phyloP scores from a whole-genome alignment of 2,797 vertebrate species.

The Amblyopsis hoosieri region DNA sequence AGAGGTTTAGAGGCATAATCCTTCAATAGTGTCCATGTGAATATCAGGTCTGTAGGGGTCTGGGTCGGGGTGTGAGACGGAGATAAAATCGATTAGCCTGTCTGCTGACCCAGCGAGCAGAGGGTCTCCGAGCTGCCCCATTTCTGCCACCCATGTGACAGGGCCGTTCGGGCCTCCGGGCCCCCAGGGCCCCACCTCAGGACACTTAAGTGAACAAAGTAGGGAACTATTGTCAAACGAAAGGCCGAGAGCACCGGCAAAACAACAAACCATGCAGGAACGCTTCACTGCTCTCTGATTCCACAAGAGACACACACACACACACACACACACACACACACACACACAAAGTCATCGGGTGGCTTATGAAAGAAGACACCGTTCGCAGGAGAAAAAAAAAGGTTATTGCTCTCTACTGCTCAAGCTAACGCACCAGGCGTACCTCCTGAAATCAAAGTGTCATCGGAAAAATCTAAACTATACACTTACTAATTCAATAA shows the following conservation, averaged over 20 bases:
- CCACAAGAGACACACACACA: constrained; percentile 59
- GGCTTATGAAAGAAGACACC: constrained; percentile 52
- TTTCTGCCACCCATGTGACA: constrained; percentile 75
- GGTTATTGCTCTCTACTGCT: background rate
- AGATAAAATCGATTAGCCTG: constrained; percentile 85
- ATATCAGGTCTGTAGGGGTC: constrained; percentile 66
- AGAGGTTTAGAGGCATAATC: constrained; percentile 12
- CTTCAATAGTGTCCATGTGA: constrained; percentile 66
- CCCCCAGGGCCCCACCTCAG: constrained; percentile 64
- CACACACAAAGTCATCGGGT: constrained; percentile 46
- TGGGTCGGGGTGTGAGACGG: constrained; percentile 61
- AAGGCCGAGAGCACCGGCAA: constrained; percentile 67
- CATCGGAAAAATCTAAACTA: background rate
- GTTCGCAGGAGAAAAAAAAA: constrained; percentile 18
- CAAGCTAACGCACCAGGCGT: constrained; percentile 15
- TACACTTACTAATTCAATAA: constrained; percentile 8
- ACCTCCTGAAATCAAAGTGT: constrained; percentile 20
- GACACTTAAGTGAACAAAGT: constrained; percentile 76
- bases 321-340: no score
- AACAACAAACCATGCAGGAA: constrained; percentile 71
- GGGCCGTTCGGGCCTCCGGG: constrained; percentile 70
- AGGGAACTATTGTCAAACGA: constrained; percentile 74
- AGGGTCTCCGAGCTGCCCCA: constrained; percentile 51
- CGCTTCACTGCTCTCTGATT: constrained; percentile 69
- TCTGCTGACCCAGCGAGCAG: constrained; percentile 75